phyloP scores from a whole-genome alignment of 2,888 invertebrate species.

The Mamestra brassicae region DNA sequence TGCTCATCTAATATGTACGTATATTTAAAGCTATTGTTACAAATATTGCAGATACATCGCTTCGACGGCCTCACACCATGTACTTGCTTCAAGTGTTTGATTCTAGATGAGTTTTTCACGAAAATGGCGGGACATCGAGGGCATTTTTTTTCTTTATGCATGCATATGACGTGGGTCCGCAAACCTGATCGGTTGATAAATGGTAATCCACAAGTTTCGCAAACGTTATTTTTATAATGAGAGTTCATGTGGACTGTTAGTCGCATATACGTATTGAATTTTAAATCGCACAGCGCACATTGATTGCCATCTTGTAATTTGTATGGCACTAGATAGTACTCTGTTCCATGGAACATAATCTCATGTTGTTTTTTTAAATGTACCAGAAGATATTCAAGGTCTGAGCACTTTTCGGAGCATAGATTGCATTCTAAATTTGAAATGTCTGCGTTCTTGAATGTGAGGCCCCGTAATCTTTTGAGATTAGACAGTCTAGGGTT shows the following conservation, averaged over 20 bases:
- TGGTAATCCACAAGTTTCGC: constrained; percentile 74
- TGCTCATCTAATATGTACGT: constrained; percentile 69
- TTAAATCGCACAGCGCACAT: constrained; percentile 70
- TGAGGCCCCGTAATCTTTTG: constrained; percentile 68
- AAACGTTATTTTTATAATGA: constrained; percentile 75
- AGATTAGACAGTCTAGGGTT: constrained; percentile 64
- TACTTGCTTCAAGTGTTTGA: constrained; percentile 55
- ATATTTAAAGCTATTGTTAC: constrained; percentile 70
- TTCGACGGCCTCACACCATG: constrained; percentile 57
- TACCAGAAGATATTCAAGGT: constrained; percentile 65
- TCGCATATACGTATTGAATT: constrained; percentile 70
- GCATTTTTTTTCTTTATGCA: constrained; percentile 75
- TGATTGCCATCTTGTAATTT: constrained; percentile 67
- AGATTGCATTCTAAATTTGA: constrained; percentile 73
- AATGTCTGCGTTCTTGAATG: constrained; percentile 76
- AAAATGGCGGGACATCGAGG: constrained; percentile 71
- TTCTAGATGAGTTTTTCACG: constrained; percentile 46
- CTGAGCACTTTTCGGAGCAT: constrained; percentile 66
- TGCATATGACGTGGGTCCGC: constrained; percentile 68
- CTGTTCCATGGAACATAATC: constrained; percentile 64
- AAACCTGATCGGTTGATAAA: constrained; percentile 75
- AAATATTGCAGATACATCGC: constrained; percentile 62
- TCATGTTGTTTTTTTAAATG: constrained; percentile 76
- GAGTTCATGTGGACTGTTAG: constrained; percentile 76
- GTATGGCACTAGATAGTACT: constrained; percentile 75